phyloP scores from a whole-genome alignment of 2,888 invertebrate species.

The Mesorhabditis sp. region DNA sequence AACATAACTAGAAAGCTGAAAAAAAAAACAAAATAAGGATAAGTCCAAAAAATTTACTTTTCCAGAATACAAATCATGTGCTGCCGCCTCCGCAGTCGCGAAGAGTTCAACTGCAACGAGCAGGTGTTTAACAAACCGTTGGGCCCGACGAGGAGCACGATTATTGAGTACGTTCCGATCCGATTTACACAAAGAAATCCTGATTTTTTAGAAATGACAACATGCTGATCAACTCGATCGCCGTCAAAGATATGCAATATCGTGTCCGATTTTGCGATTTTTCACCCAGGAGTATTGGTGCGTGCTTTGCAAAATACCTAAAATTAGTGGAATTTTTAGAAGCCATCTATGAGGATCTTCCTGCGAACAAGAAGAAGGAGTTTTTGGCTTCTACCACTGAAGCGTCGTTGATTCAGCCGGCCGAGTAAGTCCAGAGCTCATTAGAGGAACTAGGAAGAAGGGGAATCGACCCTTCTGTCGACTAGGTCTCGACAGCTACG shows the following conservation, averaged over 20 bases:
- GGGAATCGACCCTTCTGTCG: neutral
- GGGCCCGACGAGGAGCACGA: conserved; percentile 44
- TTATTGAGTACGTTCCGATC: conserved; percentile 40
- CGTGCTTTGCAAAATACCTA: neutral
- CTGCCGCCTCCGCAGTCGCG: conserved; percentile 50
- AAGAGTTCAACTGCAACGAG: conserved; percentile 49
- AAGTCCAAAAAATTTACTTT: too few relatives aligned
- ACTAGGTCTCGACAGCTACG: too few relatives aligned
- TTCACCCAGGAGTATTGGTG: conserved; percentile 47
- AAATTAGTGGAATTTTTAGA: conserved; percentile 9
- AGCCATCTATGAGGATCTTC: conserved; percentile 14
- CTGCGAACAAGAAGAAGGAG: conserved; percentile 7
- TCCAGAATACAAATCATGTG: conserved; percentile 55
- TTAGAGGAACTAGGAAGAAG: neutral
- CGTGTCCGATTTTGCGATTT: conserved; percentile 55
- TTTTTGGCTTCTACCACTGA: conserved; percentile 8
- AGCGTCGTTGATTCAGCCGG: neutral
- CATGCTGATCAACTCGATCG: conserved; percentile 50
- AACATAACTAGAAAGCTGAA: too few relatives aligned
- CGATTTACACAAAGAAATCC: neutral
- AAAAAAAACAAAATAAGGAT: too few relatives aligned
- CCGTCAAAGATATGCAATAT: conserved; percentile 40
- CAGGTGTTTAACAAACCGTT: conserved; percentile 49
- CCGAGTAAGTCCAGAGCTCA: neutral
- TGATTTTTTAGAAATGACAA: conserved; percentile 37